Conservation (phyloP, 2,797 vertebrate genomes). For the Alcedo atthis region DNA sequence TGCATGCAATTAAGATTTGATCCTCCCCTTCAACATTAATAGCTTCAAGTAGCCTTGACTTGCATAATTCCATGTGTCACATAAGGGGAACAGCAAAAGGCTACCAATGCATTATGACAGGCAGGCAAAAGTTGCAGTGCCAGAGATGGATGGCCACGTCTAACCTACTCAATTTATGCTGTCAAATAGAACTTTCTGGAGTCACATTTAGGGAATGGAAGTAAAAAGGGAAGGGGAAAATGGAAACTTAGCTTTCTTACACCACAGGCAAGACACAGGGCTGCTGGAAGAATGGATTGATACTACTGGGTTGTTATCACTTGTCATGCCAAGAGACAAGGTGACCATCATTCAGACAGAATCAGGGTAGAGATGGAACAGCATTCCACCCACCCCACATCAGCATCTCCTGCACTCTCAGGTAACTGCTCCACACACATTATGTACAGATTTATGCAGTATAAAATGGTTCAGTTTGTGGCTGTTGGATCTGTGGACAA, state of each 20-base stretch:
- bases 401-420: background rate
- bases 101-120: conserved; percentile 11
- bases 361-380: background rate
- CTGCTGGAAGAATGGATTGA: conserved; percentile 22
- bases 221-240: conserved; percentile 9
- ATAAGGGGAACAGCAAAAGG: background rate
- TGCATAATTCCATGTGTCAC: background rate
- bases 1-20: conserved; percentile 28
- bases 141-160: background rate
- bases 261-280: background rate
- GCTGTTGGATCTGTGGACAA: background rate
- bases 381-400: background rate
- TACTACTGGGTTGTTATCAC: conserved; percentile 9
- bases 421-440: background rate
- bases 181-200: conserved; percentile 50
- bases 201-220: conserved; percentile 23
- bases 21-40: background rate
- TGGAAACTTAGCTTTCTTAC: background rate
- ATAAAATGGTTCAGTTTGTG: background rate
- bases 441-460: background rate
- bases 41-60: conserved; percentile 20
- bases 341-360: background rate
- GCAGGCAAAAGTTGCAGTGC: background rate
- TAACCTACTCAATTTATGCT: conserved; percentile 29
- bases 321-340: background rate